Conservation (phyloP, 2,797 vertebrate genomes). For the Sebastes cheni region DNA sequence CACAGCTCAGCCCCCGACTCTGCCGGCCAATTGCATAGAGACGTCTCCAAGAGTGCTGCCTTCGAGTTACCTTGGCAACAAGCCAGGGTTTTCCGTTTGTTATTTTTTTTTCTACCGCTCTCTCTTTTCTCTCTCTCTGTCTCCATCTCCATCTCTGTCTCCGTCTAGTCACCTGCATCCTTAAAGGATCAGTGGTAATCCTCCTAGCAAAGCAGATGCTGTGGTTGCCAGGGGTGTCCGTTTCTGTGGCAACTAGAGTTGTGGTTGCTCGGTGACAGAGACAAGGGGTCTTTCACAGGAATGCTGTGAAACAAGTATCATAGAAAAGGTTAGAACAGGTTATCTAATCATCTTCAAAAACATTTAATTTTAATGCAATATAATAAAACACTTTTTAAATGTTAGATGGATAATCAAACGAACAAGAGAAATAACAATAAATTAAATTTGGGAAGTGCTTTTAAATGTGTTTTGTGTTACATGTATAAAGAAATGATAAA, state of each 20-base stretch:
- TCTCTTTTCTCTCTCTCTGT: slow-evolving; percentile 27
- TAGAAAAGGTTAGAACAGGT: background rate
- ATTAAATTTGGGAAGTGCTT: background rate
- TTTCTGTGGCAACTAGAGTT: slow-evolving; percentile 48
- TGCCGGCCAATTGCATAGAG: slow-evolving; percentile 70
- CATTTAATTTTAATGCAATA: background rate
- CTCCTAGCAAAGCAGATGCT: slow-evolving; percentile 39
- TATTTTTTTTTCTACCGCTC: slow-evolving; percentile 26
- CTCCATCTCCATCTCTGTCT: background rate
- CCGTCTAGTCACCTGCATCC: slow-evolving; percentile 72
- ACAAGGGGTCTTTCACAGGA: background rate
- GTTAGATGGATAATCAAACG: background rate
- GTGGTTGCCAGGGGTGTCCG: slow-evolving; percentile 47
- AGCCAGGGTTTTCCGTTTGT: slow-evolving; percentile 74
- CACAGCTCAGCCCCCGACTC: slow-evolving; percentile 32
- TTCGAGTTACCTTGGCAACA: slow-evolving; percentile 86
- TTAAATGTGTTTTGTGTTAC: background rate
- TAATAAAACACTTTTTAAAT: background rate
- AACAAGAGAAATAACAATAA: background rate
- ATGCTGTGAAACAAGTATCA: background rate
- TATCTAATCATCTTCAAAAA: background rate
- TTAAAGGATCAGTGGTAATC: slow-evolving; percentile 70
- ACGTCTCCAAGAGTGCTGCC: slow-evolving; percentile 59
- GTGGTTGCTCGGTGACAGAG: slow-evolving; percentile 2
- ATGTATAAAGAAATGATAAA: background rate